These are phyloP conservation scores for Procavia capensis DNA, from an alignment of 2,113 vertebrate genomes.

Conservation along the genomic window DNA sequence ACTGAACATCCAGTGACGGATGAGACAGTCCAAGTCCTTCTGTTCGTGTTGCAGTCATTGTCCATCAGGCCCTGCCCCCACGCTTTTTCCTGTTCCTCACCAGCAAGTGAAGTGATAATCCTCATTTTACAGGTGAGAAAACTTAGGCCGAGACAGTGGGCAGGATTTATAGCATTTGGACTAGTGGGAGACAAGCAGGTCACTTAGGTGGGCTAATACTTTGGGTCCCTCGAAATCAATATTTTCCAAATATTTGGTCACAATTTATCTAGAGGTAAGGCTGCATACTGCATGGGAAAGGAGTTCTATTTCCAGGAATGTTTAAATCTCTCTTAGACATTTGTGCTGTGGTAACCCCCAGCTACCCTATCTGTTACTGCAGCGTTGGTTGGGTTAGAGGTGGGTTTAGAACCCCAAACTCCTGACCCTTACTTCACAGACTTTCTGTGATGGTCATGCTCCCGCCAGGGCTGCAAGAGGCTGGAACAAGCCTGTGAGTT, in stretches of 20 bases:
- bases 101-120: not conserved
- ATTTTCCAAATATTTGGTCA: not conserved
- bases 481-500: not conserved
- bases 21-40: not conserved
- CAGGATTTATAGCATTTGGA: not conserved
- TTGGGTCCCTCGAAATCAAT: not conserved
- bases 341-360: not conserved
- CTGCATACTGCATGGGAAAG: not conserved
- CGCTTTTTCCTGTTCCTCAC: not conserved
- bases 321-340: not conserved
- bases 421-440: not conserved
- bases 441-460: not conserved
- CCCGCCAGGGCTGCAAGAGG: not conserved
- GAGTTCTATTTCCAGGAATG: not conserved
- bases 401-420: not conserved
- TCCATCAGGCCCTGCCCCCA: no score
- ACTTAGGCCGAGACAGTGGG: not conserved
- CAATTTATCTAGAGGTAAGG: not conserved
- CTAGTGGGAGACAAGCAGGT: not conserved
- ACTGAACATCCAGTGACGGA: not conserved
- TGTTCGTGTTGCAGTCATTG: rapidly evolving
- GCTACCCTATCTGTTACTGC: not conserved
- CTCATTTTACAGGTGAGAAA: not conserved
- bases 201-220: not conserved
- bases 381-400: no score